phyloP scores from a whole-genome alignment of 2,113 vertebrate species.

The Mixornis gularis region DNA sequence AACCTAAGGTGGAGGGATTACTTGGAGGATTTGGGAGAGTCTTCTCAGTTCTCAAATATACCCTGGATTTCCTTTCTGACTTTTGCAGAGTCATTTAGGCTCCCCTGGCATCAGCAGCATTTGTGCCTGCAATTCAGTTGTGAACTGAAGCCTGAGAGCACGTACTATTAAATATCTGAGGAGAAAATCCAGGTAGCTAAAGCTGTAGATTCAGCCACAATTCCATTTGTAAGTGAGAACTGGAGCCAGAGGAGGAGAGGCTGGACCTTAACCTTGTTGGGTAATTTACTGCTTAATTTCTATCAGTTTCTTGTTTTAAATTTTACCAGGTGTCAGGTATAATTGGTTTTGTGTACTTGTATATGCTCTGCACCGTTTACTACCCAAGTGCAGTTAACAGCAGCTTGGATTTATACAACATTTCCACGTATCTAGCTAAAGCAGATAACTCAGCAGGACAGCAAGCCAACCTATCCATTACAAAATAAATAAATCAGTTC shows the following conservation, averaged over 20 bases:
- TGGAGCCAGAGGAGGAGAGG: background rate
- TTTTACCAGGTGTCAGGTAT: background rate
- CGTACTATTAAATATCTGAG: background rate
- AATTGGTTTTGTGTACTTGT: background rate
- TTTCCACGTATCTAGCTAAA: conserved; percentile 14
- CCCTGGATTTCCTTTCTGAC: background rate
- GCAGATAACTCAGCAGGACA: conserved; percentile 49
- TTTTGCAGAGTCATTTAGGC: background rate
- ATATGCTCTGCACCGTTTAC: background rate
- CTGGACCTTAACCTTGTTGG: background rate
- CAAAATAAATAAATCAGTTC: conserved; percentile 64
- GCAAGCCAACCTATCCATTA: conserved; percentile 36
- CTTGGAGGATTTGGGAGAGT: background rate
- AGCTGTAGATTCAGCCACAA: background rate
- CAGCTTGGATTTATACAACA: conserved; percentile 31
- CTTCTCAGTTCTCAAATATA: background rate
- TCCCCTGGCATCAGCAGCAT: background rate
- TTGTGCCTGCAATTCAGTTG: background rate
- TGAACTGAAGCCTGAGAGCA: background rate
- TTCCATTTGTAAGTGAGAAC: background rate
- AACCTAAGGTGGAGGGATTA: background rate
- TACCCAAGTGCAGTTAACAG: background rate
- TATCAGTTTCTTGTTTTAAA: background rate
- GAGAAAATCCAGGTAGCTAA: background rate
- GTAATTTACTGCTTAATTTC: conserved; percentile 4